Evolutionary conservation across 2,797 vertebrate genomes (phyloP).

Genomic region (Poecilia picta): DNA sequence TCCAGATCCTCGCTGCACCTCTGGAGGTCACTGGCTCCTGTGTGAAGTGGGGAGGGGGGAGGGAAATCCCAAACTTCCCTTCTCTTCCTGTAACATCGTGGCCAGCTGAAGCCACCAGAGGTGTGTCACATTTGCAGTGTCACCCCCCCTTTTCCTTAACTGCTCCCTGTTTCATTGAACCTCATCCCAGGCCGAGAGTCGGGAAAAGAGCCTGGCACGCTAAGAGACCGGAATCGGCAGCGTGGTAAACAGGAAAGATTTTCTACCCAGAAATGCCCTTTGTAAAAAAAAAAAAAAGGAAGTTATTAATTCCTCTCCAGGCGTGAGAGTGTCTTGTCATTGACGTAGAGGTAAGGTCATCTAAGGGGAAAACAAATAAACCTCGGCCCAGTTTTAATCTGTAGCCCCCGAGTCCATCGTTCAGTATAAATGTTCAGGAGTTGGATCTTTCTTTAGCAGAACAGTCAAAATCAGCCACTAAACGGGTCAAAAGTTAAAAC

Average conservation of each 20-base stretch:
- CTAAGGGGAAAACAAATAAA: background rate
- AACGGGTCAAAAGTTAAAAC: background rate
- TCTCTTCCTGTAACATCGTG: constrained; percentile 54
- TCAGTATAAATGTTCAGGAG: background rate
- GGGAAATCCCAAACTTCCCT: constrained; percentile 62
- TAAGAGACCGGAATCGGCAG: constrained; percentile 58
- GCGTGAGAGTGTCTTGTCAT: constrained; percentile 20
- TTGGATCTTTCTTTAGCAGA: background rate
- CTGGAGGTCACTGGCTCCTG: constrained; percentile 6
- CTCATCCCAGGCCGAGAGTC: constrained; percentile 35
- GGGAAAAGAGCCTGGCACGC: constrained; percentile 60
- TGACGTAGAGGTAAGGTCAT: constrained; percentile 23
- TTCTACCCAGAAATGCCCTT: constrained; percentile 68
- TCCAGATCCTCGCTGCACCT: background rate
- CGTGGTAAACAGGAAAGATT: constrained; percentile 73
- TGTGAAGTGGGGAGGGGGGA: constrained; percentile 9
- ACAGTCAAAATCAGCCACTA: background rate
- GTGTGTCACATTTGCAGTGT: constrained; percentile 35
- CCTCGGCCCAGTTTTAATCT: background rate
- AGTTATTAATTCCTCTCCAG: constrained; percentile 34
- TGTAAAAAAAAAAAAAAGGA: constrained; percentile 29
- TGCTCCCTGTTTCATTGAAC: background rate
- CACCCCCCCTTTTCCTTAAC: background rate
- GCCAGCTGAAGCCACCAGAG: constrained; percentile 35
- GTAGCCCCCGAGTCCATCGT: background rate